phyloP scores from a whole-genome alignment of 2,113 vertebrate genomes.

The Oncorhynchus gorbuscha region DNA sequence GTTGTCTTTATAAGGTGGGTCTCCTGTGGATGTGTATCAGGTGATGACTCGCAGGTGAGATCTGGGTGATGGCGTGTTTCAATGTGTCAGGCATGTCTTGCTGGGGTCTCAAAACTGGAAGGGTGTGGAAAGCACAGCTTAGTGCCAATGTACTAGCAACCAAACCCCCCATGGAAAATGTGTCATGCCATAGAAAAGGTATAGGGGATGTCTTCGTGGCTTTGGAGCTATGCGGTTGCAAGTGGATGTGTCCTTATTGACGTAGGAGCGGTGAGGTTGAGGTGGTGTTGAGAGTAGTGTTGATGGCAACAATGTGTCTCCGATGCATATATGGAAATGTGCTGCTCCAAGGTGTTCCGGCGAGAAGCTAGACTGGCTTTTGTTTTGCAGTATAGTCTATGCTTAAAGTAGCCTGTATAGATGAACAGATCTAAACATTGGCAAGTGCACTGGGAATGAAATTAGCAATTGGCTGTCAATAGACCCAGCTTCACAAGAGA shows the following conservation, averaged over 20 bases:
- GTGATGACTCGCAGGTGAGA: conserved; percentile 3
- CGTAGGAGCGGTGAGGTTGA: conserved; percentile 38
- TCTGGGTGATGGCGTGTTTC: conserved; percentile 41
- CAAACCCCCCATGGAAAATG: conserved; percentile 45
- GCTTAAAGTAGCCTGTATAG: conserved; percentile 14
- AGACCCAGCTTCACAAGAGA: conserved; percentile 1
- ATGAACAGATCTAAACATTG: no score
- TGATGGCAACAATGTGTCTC: conserved; percentile 51
- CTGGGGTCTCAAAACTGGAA: conserved; percentile 24
- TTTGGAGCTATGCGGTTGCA: conserved; percentile 45
- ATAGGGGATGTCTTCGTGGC: conserved; percentile 46
- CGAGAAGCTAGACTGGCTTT: conserved; percentile 12
- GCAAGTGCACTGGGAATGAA: conserved; percentile 17
- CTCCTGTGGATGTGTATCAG: conserved; percentile 53
- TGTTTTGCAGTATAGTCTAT: conserved; percentile 28
- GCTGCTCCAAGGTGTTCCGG: conserved; percentile 6
- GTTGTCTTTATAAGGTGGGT: conserved; percentile 35
- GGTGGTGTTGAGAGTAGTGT: conserved; percentile 46
- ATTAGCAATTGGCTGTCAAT: conserved; percentile 39
- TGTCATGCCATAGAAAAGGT: conserved; percentile 33
- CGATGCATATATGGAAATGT: conserved; percentile 22
- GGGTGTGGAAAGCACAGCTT: conserved; percentile 59
- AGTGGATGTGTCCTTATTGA: conserved; percentile 60
- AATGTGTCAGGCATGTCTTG: conserved; percentile 48
- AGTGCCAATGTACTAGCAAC: conserved; percentile 45